A percentile compares a stretch with the other conserved stretches of the same genome.
These are phyloP conservation scores for Dicyrtoma fusca DNA, from an alignment of 2,888 invertebrate genomes.

Conservation along the genomic window DNA sequence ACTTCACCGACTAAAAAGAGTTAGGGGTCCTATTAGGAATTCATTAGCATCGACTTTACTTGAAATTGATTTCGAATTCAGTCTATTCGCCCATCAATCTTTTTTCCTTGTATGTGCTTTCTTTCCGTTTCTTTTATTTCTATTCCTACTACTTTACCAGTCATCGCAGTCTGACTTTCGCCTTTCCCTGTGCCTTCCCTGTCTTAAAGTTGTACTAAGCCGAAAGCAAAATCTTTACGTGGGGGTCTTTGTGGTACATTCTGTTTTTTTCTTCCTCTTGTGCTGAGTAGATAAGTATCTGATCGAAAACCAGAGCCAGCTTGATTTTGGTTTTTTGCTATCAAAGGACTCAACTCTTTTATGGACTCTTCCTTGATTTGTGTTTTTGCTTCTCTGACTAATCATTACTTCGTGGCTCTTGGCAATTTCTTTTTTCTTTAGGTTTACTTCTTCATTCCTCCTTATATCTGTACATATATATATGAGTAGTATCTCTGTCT, in stretches of 20 bases:
- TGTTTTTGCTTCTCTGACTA: slow-evolving; percentile 9
- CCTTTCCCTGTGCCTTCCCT: too few species aligned
- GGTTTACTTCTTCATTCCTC: not conserved
- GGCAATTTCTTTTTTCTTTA: slow-evolving; percentile 4
- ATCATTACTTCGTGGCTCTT: slow-evolving; percentile 21
- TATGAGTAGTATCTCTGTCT: too few species aligned
- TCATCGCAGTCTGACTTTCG: not conserved
- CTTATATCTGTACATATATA: not conserved
- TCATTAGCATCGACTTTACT: slow-evolving; percentile 39
- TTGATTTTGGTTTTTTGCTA: slow-evolving; percentile 14
- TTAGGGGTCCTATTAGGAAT: slow-evolving; percentile 38
- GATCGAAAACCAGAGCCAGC: not conserved
- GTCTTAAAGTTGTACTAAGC: not conserved
- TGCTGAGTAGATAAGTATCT: not conserved
- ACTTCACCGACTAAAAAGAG: slow-evolving; percentile 33
- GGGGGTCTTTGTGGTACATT: not conserved
- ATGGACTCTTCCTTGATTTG: slow-evolving; percentile 6
- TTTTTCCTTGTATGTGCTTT: slow-evolving; percentile 4
- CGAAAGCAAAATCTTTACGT: slow-evolving; percentile 8
- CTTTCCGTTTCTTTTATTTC: not conserved
- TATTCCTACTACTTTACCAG: not conserved
- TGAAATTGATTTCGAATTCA: slow-evolving; percentile 33
- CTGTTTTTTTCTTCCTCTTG: not conserved
- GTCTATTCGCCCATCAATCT: slow-evolving; percentile 17
- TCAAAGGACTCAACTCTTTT: not conserved